Percentiles rank a stretch among this genome's conserved stretches.
Conservation (phyloP, 2,888 invertebrate genomes). For the Campoletis raptor region DNA sequence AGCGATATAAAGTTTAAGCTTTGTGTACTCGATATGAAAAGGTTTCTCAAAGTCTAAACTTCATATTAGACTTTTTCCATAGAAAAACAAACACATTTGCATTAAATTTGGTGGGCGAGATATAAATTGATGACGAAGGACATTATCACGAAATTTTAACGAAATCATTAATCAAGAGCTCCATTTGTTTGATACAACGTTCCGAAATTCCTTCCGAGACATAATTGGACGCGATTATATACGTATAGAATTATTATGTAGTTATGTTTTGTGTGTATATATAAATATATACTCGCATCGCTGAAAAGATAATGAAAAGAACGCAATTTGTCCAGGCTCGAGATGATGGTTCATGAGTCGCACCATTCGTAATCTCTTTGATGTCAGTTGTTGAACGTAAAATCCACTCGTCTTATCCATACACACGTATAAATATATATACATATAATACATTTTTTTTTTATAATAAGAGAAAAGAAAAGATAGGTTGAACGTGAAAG, state of each 20-base stretch:
- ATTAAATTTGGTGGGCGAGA: neutral
- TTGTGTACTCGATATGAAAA: too few relatives aligned
- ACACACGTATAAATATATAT: slow-evolving; percentile 28
- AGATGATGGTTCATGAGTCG: slow-evolving; percentile 43
- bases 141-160: neutral
- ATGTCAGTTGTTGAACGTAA: slow-evolving; percentile 55
- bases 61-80: too few relatives aligned
- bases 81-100: too few relatives aligned
- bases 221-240: neutral
- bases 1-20: too few relatives aligned
- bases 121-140: neutral
- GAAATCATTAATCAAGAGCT: neutral
- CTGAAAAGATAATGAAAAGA: slow-evolving; percentile 58
- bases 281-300: neutral
- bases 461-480: slow-evolving; percentile 49
- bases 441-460: slow-evolving; percentile 21
- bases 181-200: neutral
- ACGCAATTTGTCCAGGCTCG: slow-evolving; percentile 61
- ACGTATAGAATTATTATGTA: neutral
- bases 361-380: slow-evolving; percentile 54
- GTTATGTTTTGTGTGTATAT: neutral
- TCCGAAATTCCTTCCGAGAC: neutral
- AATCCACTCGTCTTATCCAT: slow-evolving; percentile 27
- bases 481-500: slow-evolving; percentile 55
- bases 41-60: too few relatives aligned